Evolutionary conservation across 1,140 invertebrate genomes (phyloP), one percentile per base, ranked within the genome.

Genomic region (Watersipora subatra): DNA sequence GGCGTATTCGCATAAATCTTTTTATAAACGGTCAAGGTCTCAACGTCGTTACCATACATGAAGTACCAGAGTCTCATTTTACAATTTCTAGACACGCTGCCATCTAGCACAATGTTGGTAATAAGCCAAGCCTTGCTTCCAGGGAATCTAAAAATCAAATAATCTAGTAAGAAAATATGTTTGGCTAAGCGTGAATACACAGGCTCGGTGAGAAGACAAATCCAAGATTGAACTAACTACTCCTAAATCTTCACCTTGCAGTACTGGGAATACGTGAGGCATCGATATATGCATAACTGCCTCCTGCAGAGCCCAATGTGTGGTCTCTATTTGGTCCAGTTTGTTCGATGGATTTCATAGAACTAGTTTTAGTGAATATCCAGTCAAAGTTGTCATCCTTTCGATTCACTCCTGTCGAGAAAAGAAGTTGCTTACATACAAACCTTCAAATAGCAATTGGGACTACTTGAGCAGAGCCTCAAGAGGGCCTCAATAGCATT

Each of bases 231-330:
- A n/a, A n/a, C n/a, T n/a, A n/a, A n/a, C n/a, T n/a, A n/a, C n/a
- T n/a, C n/a, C n/a, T n/a, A n/a, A n/a, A n/a, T n/a, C n/a, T n/a
- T n/a, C n/a, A n/a, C n/a, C n/a, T n/a, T 12, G 34, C 34, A 12
- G 7, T 46, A 12, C 7, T 22, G 22, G 22, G 3, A 17, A 1
- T 26, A 34, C 24, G 7, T 1, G 61, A 57, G n/a, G 69, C 64
- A 28, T 74, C 69, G 27, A 71, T 30, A 57, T 65, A 74, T 2
- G 72, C 7, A 30, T 72, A 75, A 57, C 63, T 65, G 15, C 72
- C 73, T 34, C 56, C 56, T 12, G 62, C 62, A 19, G 70, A 70
- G 3, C 61, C 67, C 7, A 57, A 55, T 1, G 64, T 69, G 25
- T 69, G 66, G 55, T 69, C 69, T 12, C 27, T 29, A 15, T 24